Conservation (phyloP, 2,888 invertebrate genomes). For the Ochropacha duplaris region DNA sequence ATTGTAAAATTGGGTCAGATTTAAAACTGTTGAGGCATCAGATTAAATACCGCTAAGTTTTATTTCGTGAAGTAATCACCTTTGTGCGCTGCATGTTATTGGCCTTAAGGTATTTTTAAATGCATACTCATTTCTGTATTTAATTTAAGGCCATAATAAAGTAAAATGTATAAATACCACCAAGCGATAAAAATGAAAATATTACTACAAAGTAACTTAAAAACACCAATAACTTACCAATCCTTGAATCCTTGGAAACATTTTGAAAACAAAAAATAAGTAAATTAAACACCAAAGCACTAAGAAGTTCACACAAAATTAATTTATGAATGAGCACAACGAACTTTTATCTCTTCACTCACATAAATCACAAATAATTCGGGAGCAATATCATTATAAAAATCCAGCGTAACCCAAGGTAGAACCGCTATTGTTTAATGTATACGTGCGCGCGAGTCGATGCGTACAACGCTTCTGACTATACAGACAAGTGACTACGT, state of each 20-base stretch:
- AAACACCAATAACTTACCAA: slow-evolving; percentile 56
- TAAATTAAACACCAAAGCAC: slow-evolving; percentile 32
- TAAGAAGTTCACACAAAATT: slow-evolving; percentile 32
- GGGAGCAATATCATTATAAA: slow-evolving; percentile 39
- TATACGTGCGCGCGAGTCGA: slow-evolving; percentile 60
- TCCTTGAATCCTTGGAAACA: slow-evolving; percentile 79
- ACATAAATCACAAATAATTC: slow-evolving; percentile 35
- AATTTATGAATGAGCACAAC: slow-evolving; percentile 39
- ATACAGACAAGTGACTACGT: slow-evolving; percentile 23
- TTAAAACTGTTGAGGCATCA: slow-evolving; percentile 8
- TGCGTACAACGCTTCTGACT: slow-evolving; percentile 50
- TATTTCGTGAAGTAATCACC: not conserved
- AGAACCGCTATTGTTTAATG: slow-evolving; percentile 21
- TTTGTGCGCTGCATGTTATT: not conserved
- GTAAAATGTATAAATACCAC: not conserved
- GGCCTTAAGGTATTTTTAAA: not conserved
- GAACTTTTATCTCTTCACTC: slow-evolving; percentile 45
- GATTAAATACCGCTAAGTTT: not conserved
- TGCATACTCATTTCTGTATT: not conserved
- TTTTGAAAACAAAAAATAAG: slow-evolving; percentile 30
- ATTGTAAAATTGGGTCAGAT: slow-evolving; percentile 24
- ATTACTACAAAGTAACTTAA: not conserved
- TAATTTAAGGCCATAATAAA: not conserved
- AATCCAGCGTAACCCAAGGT: slow-evolving; percentile 38
- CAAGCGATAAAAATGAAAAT: not conserved